These are phyloP conservation scores for Leptopilina myrica DNA, from an alignment of 2,888 invertebrate species.

Conservation along the genomic window DNA sequence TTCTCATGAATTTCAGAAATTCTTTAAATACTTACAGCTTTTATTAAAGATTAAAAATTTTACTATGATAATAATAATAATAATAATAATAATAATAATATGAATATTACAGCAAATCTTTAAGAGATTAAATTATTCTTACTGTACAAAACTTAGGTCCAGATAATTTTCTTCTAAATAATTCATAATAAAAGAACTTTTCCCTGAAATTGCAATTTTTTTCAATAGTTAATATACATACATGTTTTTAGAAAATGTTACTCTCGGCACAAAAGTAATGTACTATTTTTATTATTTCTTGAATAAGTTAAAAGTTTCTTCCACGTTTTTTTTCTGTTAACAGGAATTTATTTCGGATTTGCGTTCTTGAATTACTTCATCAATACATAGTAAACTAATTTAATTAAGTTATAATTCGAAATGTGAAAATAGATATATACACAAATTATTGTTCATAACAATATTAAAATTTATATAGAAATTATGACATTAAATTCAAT, in stretches of 20 bases:
- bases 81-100: constrained; percentile 40
- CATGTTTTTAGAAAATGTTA: constrained; percentile 49
- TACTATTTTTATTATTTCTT: not conserved
- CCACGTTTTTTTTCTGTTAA: constrained; percentile 25
- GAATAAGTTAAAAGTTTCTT: constrained; percentile 39
- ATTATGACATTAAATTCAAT: not conserved
- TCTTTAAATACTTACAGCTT: constrained; percentile 50
- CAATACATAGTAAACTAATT: no score
- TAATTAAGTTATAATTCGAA: no score
- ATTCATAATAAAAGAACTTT: constrained; percentile 61
- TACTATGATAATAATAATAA: constrained; percentile 16
- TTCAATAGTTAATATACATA: constrained; percentile 53
- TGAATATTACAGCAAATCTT: constrained; percentile 36
- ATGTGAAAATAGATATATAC: no score
- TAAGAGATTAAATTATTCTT: constrained; percentile 55
- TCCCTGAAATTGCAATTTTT: constrained; percentile 58
- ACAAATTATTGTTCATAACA: constrained; percentile 22
- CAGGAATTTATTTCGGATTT: not conserved
- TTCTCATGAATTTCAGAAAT: constrained; percentile 43
- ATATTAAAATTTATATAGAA: constrained; percentile 20
- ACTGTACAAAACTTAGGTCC: constrained; percentile 65
- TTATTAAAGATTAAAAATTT: constrained; percentile 54
- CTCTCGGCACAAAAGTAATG: constrained; percentile 37
- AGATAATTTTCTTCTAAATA: constrained; percentile 43
- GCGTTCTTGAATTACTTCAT: no score